Conservation (phyloP, 2,888 invertebrate species). For the Blastobasis lacticolella region DNA sequence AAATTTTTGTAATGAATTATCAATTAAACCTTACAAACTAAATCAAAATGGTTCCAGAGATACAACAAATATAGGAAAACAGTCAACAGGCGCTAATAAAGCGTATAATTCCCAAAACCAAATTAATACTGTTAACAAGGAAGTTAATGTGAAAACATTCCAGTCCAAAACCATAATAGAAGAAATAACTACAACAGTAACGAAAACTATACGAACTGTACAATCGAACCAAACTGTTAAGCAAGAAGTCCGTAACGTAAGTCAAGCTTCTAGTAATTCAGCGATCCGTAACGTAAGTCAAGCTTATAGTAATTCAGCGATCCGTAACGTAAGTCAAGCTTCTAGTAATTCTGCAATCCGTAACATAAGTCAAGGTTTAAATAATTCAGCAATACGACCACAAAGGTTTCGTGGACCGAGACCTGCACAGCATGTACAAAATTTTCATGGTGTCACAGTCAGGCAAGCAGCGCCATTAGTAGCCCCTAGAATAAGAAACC, state of each 20-base stretch:
- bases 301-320: constrained; percentile 28
- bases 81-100: too few species aligned
- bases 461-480: constrained; percentile 35
- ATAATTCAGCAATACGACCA: constrained; percentile 21
- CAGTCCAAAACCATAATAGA: constrained; percentile 61
- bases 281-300: constrained; percentile 39
- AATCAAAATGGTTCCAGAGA: constrained; percentile 13
- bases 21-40: constrained; percentile 30
- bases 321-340: constrained; percentile 34
- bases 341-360: constrained; percentile 32
- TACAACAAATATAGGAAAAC: too few species aligned
- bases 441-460: constrained; percentile 38
- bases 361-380: constrained; percentile 29
- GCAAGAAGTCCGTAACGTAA: constrained; percentile 42
- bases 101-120: constrained; percentile 18
- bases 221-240: constrained; percentile 44
- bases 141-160: constrained; percentile 57
- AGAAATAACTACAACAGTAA: constrained; percentile 66
- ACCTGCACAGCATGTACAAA: constrained; percentile 27
- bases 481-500: constrained; percentile 32
- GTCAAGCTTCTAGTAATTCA: constrained; percentile 25
- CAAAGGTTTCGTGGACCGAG: constrained; percentile 36
- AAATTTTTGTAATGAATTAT: constrained; percentile 27
- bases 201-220: constrained; percentile 63
- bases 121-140: constrained; percentile 48